phyloP scores from a whole-genome alignment of 2,888 invertebrate genomes.

The Ditula angustiorana region DNA sequence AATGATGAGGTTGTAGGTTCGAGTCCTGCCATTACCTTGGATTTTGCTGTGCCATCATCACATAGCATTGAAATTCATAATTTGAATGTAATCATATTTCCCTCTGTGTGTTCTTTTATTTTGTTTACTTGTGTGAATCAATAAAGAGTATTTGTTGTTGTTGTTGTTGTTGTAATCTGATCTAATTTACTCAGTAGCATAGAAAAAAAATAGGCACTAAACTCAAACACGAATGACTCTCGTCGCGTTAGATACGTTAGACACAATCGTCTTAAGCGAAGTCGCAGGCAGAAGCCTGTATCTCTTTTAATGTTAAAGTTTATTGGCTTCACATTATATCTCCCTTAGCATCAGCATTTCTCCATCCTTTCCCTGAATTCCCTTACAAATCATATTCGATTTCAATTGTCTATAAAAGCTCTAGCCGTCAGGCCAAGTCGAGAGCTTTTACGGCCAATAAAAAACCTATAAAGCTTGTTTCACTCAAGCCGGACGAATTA shows the following conservation, averaged over 20 bases:
- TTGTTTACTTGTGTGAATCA: no score
- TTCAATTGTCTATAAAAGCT: conserved; percentile 19
- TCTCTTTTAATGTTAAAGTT: neutral
- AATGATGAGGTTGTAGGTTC: no score
- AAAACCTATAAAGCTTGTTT: conserved; percentile 9
- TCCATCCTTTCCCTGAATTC: neutral
- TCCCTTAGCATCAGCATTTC: neutral
- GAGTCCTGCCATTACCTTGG: no score
- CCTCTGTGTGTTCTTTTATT: no score
- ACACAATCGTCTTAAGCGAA: no score
- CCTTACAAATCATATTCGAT: conserved; percentile 31
- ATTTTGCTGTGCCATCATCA: no score
- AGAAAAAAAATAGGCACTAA: no score
- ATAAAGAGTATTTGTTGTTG: no score
- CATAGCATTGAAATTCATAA: neutral
- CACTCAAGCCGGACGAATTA: conserved; percentile 1
- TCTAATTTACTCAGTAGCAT: no score
- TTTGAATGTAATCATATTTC: neutral
- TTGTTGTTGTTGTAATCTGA: no score
- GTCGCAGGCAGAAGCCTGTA: no score
- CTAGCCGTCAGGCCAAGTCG: neutral
- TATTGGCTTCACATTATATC: neutral
- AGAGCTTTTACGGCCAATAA: conserved; percentile 18
- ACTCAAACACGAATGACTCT: neutral
- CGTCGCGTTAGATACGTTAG: neutral